Conservation (phyloP, 2,888 invertebrate species). For the Eurytoma californica region DNA sequence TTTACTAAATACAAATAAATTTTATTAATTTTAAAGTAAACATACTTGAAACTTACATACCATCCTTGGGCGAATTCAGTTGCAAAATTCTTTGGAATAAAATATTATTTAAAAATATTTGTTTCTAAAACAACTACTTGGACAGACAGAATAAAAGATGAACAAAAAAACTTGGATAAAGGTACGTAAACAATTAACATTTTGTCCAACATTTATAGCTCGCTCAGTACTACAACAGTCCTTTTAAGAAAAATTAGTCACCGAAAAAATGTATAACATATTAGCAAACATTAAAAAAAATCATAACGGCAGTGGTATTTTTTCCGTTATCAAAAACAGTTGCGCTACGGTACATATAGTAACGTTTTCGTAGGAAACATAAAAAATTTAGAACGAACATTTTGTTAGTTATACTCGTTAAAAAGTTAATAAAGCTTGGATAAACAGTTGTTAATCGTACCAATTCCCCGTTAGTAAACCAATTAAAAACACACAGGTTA, state of each 20-base stretch:
- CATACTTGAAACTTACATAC: conserved; percentile 42
- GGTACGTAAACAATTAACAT: conserved; percentile 1
- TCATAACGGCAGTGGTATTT: background rate
- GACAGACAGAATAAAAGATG: background rate
- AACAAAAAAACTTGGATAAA: background rate
- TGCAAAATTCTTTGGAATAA: conserved; percentile 26
- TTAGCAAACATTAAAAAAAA: background rate
- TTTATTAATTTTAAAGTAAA: background rate
- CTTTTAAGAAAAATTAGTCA: conserved; percentile 6
- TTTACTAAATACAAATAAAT: background rate
- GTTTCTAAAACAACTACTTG: conserved; percentile 7
- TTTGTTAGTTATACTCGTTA: conserved; percentile 5
- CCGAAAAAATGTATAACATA: background rate
- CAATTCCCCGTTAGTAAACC: conserved; percentile 7
- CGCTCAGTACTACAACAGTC: background rate
- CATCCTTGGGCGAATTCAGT: conserved; percentile 30
- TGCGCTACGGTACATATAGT: background rate
- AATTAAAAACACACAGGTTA: background rate
- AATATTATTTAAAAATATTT: conserved; percentile 1
- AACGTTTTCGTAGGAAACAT: background rate
- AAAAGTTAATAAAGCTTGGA: conserved; percentile 17
- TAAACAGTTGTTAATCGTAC: conserved; percentile 18
- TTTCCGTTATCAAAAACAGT: background rate
- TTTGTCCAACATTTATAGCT: background rate
- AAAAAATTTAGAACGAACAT: background rate